These are phyloP conservation scores for Imbricaverruca yamaguchii DNA, from an alignment of 2,888 invertebrate species.

Conservation along the genomic window DNA sequence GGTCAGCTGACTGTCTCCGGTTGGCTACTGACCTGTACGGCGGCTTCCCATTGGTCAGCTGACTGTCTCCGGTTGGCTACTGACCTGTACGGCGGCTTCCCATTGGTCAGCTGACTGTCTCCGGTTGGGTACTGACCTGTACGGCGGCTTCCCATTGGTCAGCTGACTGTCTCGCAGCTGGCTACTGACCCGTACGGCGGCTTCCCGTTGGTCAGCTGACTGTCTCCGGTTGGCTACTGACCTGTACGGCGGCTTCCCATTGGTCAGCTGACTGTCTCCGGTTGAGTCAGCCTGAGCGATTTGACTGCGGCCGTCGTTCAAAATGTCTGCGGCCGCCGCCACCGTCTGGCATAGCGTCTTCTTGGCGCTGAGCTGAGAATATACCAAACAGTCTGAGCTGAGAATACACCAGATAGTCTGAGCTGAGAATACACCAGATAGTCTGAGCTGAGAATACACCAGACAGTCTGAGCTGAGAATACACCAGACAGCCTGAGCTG, in stretches of 20 bases:
- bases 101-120: too few relatives aligned
- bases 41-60: slow-evolving; percentile 39
- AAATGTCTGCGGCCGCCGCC: not conserved
- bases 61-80: not conserved
- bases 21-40: not conserved
- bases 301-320: slow-evolving; percentile 12
- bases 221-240: not conserved
- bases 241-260: slow-evolving; percentile 39
- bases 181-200: not conserved
- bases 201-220: not conserved
- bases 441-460: too few relatives aligned
- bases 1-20: not conserved
- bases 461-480: too few relatives aligned
- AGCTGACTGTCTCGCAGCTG: not conserved
- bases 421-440: too few relatives aligned
- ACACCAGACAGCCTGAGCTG: too few relatives aligned
- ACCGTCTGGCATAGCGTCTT: slow-evolving; percentile 14
- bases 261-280: slow-evolving; percentile 28
- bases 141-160: not conserved
- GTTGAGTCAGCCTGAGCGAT: slow-evolving; percentile 32
- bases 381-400: not conserved
- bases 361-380: slow-evolving; percentile 16
- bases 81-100: slow-evolving; percentile 39
- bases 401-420: too few relatives aligned
- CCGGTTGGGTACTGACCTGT: not conserved